These are phyloP conservation scores for Chondrilla cf. caribensis DNA, from an alignment of 37 sponge, comb jelly and placozoan genomes.

Conservation along the genomic window DNA sequence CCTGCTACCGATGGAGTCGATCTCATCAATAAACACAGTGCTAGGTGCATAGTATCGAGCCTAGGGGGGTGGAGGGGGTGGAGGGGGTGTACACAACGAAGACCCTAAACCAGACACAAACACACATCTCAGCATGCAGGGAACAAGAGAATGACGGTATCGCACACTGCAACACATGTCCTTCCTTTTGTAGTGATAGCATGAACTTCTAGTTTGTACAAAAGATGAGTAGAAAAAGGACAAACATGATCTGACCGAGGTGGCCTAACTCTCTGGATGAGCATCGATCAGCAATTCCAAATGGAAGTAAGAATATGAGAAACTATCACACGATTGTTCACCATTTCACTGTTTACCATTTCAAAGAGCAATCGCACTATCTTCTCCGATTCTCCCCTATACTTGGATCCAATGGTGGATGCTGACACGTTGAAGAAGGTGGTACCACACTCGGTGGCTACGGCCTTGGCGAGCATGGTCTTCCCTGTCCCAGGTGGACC, in stretches of 20 bases:
- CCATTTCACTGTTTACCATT: slow-evolving; percentile 61
- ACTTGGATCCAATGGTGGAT: slow-evolving; percentile 91
- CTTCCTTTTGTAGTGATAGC: no score
- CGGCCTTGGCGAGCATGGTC: slow-evolving; percentile 97
- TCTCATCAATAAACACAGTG: slow-evolving; percentile 98
- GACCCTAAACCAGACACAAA: slow-evolving; percentile 16
- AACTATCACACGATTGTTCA: not conserved
- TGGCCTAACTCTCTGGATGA: no score
- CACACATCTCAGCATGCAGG: no score
- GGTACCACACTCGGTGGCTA: slow-evolving; percentile 97
- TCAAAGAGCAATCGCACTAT: slow-evolving; percentile 91
- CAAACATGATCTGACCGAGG: no score
- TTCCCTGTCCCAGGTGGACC: slow-evolving; percentile 99
- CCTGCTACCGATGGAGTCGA: slow-evolving; percentile 86
- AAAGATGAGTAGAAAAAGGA: no score
- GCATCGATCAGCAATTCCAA: no score
- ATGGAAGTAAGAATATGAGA: no score
- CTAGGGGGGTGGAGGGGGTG: not conserved
- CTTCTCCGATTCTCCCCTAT: slow-evolving; percentile 96
- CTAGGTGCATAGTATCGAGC: slow-evolving; percentile 94
- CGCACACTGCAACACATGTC: no score
- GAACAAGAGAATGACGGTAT: no score
- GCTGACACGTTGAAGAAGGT: slow-evolving; percentile 98
- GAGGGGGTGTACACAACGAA: not conserved
- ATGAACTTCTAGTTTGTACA: no score